Conservation (phyloP, 2,113 vertebrate species). For the Paraplagusia blochii region DNA sequence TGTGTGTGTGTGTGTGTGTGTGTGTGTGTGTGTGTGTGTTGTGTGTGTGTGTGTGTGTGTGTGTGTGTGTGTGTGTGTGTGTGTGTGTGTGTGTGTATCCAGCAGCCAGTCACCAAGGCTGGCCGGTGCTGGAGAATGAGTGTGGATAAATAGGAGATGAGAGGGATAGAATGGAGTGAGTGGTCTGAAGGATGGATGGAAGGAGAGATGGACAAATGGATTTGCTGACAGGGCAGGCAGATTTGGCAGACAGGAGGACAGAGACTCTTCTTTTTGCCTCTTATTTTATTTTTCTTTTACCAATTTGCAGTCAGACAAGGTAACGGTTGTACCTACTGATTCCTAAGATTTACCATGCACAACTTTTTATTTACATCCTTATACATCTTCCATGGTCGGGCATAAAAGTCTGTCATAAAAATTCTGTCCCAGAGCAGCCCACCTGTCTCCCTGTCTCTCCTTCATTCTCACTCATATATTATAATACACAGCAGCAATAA, state of each 20-base stretch:
- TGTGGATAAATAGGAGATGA: slow-evolving; percentile 5
- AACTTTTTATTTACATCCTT: too few relatives aligned
- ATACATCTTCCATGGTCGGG: background rate
- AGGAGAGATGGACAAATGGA: slow-evolving; percentile 23
- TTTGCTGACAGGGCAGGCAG: slow-evolving; percentile 56
- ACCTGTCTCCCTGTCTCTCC: background rate
- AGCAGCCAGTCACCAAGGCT: slow-evolving; percentile 24
- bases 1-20: too few relatives aligned
- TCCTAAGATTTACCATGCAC: too few relatives aligned
- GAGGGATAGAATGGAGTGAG: slow-evolving; percentile 2
- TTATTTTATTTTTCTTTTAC: slow-evolving; percentile 10
- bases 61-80: background rate
- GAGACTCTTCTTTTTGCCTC: slow-evolving; percentile 22
- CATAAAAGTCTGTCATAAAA: background rate
- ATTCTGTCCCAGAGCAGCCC: background rate
- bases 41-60: too few relatives aligned
- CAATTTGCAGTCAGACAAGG: background rate
- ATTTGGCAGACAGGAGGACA: slow-evolving; percentile 44
- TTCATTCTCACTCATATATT: background rate
- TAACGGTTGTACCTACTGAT: too few relatives aligned
- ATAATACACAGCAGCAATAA: slow-evolving; percentile 16
- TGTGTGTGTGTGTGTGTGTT: too few relatives aligned
- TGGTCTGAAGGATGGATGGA: slow-evolving; percentile 6
- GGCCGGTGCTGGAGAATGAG: slow-evolving; percentile 8
- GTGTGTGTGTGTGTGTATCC: slow-evolving; percentile 12